These are phyloP conservation scores for Trichogramma evanescens DNA, from an alignment of 2,888 invertebrate genomes.

Conservation along the genomic window DNA sequence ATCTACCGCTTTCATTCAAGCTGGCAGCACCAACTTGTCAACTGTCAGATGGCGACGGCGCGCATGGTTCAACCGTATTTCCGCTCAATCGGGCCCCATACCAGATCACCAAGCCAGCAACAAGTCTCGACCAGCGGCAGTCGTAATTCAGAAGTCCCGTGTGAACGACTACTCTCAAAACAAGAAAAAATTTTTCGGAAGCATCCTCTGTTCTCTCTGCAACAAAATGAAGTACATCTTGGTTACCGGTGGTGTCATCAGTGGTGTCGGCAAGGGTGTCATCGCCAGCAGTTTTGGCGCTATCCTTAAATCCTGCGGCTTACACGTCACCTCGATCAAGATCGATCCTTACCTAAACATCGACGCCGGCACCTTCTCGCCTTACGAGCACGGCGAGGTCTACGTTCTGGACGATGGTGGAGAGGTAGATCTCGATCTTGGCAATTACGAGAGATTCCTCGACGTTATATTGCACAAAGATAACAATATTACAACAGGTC, in stretches of 20 bases:
- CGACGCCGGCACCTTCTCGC: slow-evolving; percentile 97
- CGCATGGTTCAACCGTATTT: too few species aligned
- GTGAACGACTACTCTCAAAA: too few species aligned
- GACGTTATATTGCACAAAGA: slow-evolving; percentile 90
- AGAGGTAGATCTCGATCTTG: slow-evolving; percentile 97
- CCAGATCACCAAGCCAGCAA: too few species aligned
- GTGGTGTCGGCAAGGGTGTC: slow-evolving; percentile 95
- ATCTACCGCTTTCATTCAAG: too few species aligned
- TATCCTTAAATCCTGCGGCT: slow-evolving; percentile 86
- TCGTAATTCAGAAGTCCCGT: too few species aligned
- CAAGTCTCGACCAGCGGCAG: too few species aligned
- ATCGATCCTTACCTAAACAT: slow-evolving; percentile 99
- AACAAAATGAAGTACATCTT: slow-evolving; percentile 89
- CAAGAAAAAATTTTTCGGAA: too few species aligned
- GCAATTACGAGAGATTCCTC: slow-evolving; percentile 96
- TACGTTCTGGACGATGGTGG: slow-evolving; percentile 98
- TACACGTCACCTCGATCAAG: slow-evolving; percentile 95
- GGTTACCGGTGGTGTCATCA: slow-evolving; percentile 97
- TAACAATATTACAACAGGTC: slow-evolving; percentile 96
- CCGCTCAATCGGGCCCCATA: too few species aligned
- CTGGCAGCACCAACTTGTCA: too few species aligned
- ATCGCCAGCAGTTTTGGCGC: slow-evolving; percentile 94
- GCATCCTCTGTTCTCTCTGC: neutral
- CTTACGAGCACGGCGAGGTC: slow-evolving; percentile 98
- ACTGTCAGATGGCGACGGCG: too few species aligned